Conservation (phyloP, 92 coral and sea anemone genomes). For the Pocillopora meandrina region DNA sequence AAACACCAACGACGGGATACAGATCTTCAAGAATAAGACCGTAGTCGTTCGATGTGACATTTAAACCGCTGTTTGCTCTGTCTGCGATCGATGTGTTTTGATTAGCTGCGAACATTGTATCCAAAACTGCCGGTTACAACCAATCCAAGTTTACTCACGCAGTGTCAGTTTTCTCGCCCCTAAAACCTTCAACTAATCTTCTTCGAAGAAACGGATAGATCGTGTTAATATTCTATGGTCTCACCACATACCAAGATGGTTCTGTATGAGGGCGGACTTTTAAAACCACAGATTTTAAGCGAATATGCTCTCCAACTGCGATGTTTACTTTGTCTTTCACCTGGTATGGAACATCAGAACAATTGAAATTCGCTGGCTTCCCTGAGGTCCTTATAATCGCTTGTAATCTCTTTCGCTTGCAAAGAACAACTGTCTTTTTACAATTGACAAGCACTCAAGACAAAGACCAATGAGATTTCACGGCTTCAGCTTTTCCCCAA, state of each 20-base stretch:
- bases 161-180: not conserved
- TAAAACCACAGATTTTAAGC: slow-evolving; percentile 23
- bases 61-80: slow-evolving; percentile 13
- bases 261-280: slow-evolving; percentile 5
- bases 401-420: slow-evolving; percentile 1
- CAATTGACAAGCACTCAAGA: slow-evolving; percentile 34
- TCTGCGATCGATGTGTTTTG: slow-evolving; percentile 22
- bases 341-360: slow-evolving; percentile 26
- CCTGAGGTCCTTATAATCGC: slow-evolving; percentile 19
- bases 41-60: not conserved
- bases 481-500: slow-evolving; percentile 4
- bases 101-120: slow-evolving; percentile 18
- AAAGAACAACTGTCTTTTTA: slow-evolving; percentile 1
- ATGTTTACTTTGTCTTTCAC: slow-evolving; percentile 41
- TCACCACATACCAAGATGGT: not conserved
- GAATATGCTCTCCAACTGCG: slow-evolving; percentile 14
- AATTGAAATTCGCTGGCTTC: slow-evolving; percentile 25
- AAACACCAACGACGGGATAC: slow-evolving; percentile 51
- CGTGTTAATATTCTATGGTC: not conserved
- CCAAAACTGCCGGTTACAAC: slow-evolving; percentile 4
- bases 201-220: not conserved
- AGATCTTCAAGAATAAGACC: slow-evolving; percentile 45
- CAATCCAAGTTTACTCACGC: slow-evolving; percentile 10
- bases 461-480: slow-evolving; percentile 32
- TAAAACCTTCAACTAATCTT: not conserved